Base-by-base conservation (phyloP, 2,888 invertebrate genomes). In the Drosophila austrosaltans region DNA sequence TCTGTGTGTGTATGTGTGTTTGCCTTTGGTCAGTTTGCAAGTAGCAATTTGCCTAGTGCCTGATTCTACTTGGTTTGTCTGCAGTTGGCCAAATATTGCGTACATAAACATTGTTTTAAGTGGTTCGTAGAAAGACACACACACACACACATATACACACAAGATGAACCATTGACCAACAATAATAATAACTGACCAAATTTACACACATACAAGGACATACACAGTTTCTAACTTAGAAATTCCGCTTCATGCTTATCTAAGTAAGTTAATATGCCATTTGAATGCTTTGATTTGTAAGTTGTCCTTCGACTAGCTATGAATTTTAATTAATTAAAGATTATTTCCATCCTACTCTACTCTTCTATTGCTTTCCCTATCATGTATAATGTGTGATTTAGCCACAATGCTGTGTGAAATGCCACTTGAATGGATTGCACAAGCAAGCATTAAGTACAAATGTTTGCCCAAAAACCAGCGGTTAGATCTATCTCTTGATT, bases 291-390 rank as follows among this genome's bases (percentile, higher is more conserved):
- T 78, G 75, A 76, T 81, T 78, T 67, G 62, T 60, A 71, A 56
- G 57, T 48, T 25, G 59, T 10, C 58, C 58, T 53, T 59, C n/a
- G 59, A 39, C 58, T 53, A 57, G 68, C 82, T 84, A 87, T 89
- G 89, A 81, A 83, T 87, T 89, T 87, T 84, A 83, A 83, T 83
- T 83, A 83, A 89, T 83, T 89, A 78, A 87, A 87, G 75, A 66
- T 76, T 78, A 70, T 76, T 68, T 76, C 69, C 62, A 53, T 70
- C 66, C 64, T 61, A 28, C 61, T 76, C 63, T 65, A 3, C 16
- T 22, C 22, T 22, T 12, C 4, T 1, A 32, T 32, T 28, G 5
- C 30, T 12, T 22, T 39, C 39, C 28, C 30, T 10, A 16, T 30
- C 39, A 16, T 16, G 16, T 44, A 36, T 22, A 44, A 44, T 56